phyloP scores from a whole-genome alignment of 1,140 invertebrate species.

The Aphis craccivora region DNA sequence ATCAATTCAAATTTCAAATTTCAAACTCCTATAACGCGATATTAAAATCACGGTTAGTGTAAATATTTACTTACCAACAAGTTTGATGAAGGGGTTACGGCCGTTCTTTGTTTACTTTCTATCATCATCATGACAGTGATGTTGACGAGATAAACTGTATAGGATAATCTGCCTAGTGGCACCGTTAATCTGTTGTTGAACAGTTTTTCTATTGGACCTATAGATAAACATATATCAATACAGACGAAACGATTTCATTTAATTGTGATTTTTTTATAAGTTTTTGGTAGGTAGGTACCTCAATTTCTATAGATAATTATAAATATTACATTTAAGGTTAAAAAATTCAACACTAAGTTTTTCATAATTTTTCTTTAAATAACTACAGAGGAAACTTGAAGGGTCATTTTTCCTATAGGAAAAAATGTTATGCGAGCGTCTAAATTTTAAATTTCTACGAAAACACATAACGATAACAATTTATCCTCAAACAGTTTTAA shows the following conservation, averaged over 20 bases:
- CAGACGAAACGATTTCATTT: slow-evolving; percentile 42
- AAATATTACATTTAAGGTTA: too few species aligned
- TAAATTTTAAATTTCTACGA: too few species aligned
- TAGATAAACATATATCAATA: slow-evolving; percentile 63
- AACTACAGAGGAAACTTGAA: too few species aligned
- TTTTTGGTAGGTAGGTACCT: not conserved
- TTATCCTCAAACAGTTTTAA: too few species aligned
- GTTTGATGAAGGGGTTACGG: not conserved
- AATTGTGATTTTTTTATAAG: not conserved
- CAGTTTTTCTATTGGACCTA: slow-evolving; percentile 35
- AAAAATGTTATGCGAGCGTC: too few species aligned
- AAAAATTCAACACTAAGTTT: too few species aligned
- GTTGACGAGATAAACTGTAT: slow-evolving; percentile 60
- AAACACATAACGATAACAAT: too few species aligned
- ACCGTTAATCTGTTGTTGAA: slow-evolving; percentile 44
- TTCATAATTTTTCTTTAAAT: too few species aligned
- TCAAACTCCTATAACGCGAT: not conserved
- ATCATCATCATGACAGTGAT: slow-evolving; percentile 56
- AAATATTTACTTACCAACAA: slow-evolving; percentile 1
- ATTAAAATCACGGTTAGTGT: not conserved
- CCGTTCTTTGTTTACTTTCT: slow-evolving; percentile 17
- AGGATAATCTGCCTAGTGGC: slow-evolving; percentile 60
- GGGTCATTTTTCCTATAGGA: too few species aligned
- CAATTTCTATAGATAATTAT: too few species aligned
- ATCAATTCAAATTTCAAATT: too few species aligned